Evolutionary conservation across 2,797 vertebrate species (phyloP).

Genomic region (Gymnothorax javanicus): DNA sequence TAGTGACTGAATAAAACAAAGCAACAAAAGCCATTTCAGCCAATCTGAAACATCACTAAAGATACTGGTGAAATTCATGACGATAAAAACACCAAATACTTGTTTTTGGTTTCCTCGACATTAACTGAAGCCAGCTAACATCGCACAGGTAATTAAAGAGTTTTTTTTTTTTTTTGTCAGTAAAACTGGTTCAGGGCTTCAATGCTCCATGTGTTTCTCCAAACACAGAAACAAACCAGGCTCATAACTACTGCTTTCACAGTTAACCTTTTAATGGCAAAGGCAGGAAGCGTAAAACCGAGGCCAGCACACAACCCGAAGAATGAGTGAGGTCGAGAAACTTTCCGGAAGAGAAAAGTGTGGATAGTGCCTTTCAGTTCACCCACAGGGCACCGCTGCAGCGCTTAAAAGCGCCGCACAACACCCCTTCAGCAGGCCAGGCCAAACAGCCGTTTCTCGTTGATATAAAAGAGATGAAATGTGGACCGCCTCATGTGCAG

Average conservation of each 20-base stretch:
- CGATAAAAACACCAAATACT: neutral
- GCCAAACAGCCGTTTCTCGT: neutral
- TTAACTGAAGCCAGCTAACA: neutral
- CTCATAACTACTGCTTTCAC: conserved; percentile 66
- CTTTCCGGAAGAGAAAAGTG: conserved; percentile 51
- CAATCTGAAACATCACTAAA: neutral
- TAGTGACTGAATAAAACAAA: neutral
- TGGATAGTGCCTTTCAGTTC: conserved; percentile 49
- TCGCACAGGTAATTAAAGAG: neutral
- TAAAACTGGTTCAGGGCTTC: conserved; percentile 63
- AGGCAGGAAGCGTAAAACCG: conserved; percentile 57
- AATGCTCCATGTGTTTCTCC: too few species aligned
- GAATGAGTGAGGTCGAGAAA: conserved; percentile 33
- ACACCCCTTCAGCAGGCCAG: neutral
- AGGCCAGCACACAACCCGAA: conserved; percentile 50
- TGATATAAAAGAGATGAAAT: neutral
- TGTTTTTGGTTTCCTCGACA: neutral
- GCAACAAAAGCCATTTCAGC: neutral
- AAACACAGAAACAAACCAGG: conserved; percentile 34
- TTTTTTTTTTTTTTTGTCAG: conserved; percentile 20
- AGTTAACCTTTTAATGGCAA: conserved; percentile 72
- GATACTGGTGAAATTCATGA: neutral
- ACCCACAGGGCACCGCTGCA: conserved; percentile 25
- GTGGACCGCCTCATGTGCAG: conserved; percentile 17
- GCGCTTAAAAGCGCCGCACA: neutral